These are phyloP conservation scores for Dendroctonus ponderosae DNA, from an alignment of 1,140 invertebrate species.

Conservation along the genomic window DNA sequence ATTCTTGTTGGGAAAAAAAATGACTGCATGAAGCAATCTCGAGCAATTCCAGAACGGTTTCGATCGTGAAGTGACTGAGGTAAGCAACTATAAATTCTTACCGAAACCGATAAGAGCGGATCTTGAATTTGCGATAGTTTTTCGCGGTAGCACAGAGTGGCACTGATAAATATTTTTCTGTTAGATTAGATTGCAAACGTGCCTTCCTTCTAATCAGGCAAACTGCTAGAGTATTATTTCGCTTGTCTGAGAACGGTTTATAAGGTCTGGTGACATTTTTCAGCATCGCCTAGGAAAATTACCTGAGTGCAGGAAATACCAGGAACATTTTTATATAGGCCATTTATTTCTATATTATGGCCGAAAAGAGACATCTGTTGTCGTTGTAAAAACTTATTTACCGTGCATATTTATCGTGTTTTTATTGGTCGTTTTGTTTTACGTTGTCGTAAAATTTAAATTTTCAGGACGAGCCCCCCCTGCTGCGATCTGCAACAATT, in stretches of 20 bases:
- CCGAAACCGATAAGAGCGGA: conserved; percentile 10
- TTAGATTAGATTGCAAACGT: no score
- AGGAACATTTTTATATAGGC: background rate
- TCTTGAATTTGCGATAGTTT: conserved; percentile 16
- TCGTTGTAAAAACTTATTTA: conserved; percentile 22
- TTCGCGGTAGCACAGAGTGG: conserved; percentile 2
- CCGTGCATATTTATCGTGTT: conserved; percentile 18
- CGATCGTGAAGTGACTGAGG: conserved; percentile 8
- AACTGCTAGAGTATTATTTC: no score
- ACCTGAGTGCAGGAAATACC: no score
- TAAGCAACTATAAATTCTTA: conserved; percentile 19
- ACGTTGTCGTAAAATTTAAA: conserved; percentile 21
- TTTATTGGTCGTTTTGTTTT: conserved; percentile 26
- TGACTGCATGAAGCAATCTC: no score
- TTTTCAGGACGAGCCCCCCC: conserved; percentile 9
- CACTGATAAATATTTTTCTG: conserved; percentile 8
- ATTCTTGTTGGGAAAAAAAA: no score
- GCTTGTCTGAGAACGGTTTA: no score
- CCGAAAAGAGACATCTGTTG: conserved; percentile 15
- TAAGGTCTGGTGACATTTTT: no score
- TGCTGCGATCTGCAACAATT: conserved; percentile 1
- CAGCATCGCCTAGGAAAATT: no score
- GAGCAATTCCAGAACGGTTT: conserved; percentile 10
- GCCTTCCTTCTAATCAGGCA: no score
- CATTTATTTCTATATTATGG: conserved; percentile 23